Conservation (phyloP, 2,797 vertebrate species). For the Varecia variegata region DNA sequence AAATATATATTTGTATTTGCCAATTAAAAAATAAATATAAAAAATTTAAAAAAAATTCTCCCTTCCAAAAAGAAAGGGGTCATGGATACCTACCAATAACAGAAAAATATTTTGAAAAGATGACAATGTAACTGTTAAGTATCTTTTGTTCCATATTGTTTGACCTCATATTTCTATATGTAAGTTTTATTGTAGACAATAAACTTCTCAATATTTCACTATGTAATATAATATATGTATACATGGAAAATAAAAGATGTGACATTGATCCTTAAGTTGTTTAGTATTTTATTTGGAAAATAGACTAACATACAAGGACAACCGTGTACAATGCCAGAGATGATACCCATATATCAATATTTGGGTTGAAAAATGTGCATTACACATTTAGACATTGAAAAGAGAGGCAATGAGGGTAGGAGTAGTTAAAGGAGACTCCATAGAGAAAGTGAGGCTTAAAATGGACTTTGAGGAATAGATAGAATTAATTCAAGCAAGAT, state of each 20-base stretch:
- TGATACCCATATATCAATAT: background rate
- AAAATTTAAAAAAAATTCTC: background rate
- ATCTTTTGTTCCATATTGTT: background rate
- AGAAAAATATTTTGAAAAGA: background rate
- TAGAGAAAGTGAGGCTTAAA: background rate
- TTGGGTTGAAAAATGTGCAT: background rate
- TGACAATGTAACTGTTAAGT: background rate
- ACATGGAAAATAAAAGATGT: background rate
- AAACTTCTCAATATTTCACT: background rate
- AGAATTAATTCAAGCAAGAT: background rate
- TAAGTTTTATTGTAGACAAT: background rate
- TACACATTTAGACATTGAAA: background rate
- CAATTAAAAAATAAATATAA: background rate
- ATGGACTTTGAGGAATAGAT: background rate
- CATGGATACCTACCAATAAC: background rate
- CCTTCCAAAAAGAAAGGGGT: background rate
- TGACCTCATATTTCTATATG: background rate
- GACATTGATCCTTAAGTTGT: background rate
- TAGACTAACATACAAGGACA: background rate
- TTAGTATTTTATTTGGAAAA: background rate
- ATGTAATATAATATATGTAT: background rate
- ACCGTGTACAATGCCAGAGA: background rate
- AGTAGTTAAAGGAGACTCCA: background rate
- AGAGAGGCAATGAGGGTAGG: background rate
- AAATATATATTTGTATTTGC: background rate